Conservation (phyloP, 2,797 vertebrate genomes). For the Protonibea diacanthus region DNA sequence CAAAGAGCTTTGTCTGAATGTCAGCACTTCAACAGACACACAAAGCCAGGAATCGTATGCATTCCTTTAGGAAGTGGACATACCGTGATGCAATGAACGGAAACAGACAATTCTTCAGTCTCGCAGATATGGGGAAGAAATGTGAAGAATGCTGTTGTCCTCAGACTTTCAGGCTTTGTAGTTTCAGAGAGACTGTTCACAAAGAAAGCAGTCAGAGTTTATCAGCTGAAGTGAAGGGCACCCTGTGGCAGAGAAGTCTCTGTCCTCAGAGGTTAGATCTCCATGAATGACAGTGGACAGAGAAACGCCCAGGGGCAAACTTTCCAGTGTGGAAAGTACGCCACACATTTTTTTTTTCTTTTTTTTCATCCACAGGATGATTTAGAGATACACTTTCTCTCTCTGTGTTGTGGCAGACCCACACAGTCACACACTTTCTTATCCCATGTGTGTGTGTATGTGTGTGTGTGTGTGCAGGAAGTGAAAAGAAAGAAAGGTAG, state of each 20-base stretch:
- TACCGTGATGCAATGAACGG: background rate
- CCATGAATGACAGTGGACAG: conserved; percentile 61
- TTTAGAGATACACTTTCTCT: conserved; percentile 37
- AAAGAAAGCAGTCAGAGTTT: conserved; percentile 43
- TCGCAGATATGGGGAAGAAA: background rate
- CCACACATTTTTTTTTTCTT: conserved; percentile 23
- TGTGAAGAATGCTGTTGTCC: background rate
- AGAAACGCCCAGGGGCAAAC: conserved; percentile 50
- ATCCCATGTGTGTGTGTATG: conserved; percentile 20
- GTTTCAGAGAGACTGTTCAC: conserved; percentile 26
- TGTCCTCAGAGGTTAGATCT: conserved; percentile 62
- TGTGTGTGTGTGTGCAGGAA: conserved; percentile 35
- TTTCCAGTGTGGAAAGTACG: conserved; percentile 36
- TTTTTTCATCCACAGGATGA: conserved; percentile 36
- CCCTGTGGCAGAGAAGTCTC: conserved; percentile 35
- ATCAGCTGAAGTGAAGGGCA: conserved; percentile 36
- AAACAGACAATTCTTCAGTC: background rate
- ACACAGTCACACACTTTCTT: conserved; percentile 11
- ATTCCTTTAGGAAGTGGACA: background rate
- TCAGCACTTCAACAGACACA: background rate
- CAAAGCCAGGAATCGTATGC: background rate
- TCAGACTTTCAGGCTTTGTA: conserved; percentile 19
- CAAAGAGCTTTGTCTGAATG: background rate
- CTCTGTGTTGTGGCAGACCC: conserved; percentile 19
- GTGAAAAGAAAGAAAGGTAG: conserved; percentile 52